A percentile compares a stretch with the other conserved stretches of the same genome.
These are phyloP conservation scores for Leucophora obtusa DNA, from an alignment of 2,888 invertebrate genomes.

Conservation along the genomic window DNA sequence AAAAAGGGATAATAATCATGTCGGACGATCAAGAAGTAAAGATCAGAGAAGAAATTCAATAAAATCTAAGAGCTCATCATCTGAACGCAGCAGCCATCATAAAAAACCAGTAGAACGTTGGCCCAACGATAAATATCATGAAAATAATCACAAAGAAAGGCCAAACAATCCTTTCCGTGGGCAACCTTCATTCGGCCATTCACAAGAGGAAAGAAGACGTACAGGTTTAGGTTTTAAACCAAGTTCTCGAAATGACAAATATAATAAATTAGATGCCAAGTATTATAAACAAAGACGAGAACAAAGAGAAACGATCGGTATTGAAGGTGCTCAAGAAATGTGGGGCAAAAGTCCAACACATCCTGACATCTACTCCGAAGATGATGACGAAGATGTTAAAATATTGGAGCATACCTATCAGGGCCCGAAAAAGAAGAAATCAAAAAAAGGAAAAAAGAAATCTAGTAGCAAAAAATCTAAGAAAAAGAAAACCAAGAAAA, in stretches of 20 bases:
- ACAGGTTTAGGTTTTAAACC: constrained; percentile 49
- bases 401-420: constrained; percentile 69
- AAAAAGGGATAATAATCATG: neutral
- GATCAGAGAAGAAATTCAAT: neutral
- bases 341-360: constrained; percentile 88
- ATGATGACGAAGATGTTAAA: constrained; percentile 76
- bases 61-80: constrained; percentile 25
- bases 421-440: constrained; percentile 71
- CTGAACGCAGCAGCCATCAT: constrained; percentile 8
- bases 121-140: constrained; percentile 72
- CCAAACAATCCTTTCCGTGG: constrained; percentile 69
- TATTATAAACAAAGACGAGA: constrained; percentile 85
- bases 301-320: constrained; percentile 87
- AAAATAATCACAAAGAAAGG: constrained; percentile 56
- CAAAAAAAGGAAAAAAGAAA: constrained; percentile 68
- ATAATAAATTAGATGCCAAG: constrained; percentile 77
- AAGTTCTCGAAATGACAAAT: constrained; percentile 60
- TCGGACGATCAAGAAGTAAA: constrained; percentile 10
- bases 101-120: constrained; percentile 69
- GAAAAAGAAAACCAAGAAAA: constrained; percentile 80
- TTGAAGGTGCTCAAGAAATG: constrained; percentile 83
- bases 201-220: constrained; percentile 46
- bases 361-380: constrained; percentile 81
- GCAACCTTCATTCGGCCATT: constrained; percentile 29
- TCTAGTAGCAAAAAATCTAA: constrained; percentile 70